Conservation (phyloP, 2,888 invertebrate species). For the Ichneumoninae sp. region DNA sequence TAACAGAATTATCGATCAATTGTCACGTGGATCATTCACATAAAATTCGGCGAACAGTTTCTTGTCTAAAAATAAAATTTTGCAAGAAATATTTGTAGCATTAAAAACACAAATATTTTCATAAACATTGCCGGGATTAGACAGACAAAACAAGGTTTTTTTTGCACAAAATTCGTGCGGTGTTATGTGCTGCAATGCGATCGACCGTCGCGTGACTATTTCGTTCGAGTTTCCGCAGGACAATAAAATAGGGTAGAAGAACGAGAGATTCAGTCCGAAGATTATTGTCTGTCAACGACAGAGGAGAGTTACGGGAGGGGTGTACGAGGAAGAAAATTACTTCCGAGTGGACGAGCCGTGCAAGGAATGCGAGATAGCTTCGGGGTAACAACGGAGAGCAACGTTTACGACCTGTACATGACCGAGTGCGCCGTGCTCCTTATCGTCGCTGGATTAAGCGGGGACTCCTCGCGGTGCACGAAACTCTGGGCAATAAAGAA, state of each 20-base stretch:
- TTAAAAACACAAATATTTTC: too few species aligned
- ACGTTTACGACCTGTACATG: slow-evolving; percentile 48
- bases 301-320: slow-evolving; percentile 1
- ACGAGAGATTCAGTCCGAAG: slow-evolving; percentile 7
- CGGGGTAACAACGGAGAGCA: slow-evolving; percentile 28
- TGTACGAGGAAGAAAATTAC: slow-evolving; percentile 41
- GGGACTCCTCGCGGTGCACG: slow-evolving; percentile 15
- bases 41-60: neutral
- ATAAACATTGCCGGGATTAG: too few species aligned
- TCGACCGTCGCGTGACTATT: neutral
- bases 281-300: slow-evolving; percentile 19
- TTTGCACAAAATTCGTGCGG: neutral
- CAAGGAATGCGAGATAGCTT: slow-evolving; percentile 35
- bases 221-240: slow-evolving; percentile 3
- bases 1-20: too few species aligned
- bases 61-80: neutral
- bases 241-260: neutral
- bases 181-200: neutral
- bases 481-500: slow-evolving; percentile 7
- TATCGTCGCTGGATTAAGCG: slow-evolving; percentile 45
- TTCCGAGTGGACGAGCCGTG: slow-evolving; percentile 35
- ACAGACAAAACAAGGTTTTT: neutral
- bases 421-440: slow-evolving; percentile 20
- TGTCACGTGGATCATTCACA: neutral
- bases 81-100: too few species aligned